A percentile compares a stretch with the other conserved stretches of the same genome.
These are phyloP conservation scores for Drosophila murphyi DNA, from an alignment of 1,140 invertebrate genomes.

Conservation along the genomic window DNA sequence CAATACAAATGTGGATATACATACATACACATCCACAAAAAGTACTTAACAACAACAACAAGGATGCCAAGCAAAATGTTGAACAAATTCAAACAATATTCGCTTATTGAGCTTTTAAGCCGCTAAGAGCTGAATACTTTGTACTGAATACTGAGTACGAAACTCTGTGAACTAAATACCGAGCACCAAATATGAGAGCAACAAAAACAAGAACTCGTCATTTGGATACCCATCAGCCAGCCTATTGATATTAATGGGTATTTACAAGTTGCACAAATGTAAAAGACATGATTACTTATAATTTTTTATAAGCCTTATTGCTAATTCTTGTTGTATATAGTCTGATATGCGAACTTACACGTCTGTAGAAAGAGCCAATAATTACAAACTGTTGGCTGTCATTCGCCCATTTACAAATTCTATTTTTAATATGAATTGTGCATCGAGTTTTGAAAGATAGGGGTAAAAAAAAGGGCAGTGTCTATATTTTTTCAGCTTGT, in stretches of 20 bases:
- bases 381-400: constrained; percentile 48
- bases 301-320: too few species aligned
- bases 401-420: constrained; percentile 30
- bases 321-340: too few species aligned
- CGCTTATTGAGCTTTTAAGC: constrained; percentile 75
- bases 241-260: not conserved
- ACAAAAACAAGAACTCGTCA: constrained; percentile 55
- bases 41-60: constrained; percentile 13
- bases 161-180: not conserved
- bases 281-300: not conserved
- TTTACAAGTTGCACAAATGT: not conserved
- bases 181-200: constrained; percentile 2
- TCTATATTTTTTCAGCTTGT: not conserved
- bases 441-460: constrained; percentile 29
- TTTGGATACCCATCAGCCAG: constrained; percentile 10
- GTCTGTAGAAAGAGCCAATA: constrained; percentile 26
- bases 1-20: not conserved
- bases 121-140: constrained; percentile 40
- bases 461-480: not conserved
- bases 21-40: constrained; percentile 1
- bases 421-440: constrained; percentile 31
- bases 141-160: constrained; percentile 9
- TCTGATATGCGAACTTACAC: too few species aligned
- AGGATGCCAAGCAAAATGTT: constrained; percentile 62
- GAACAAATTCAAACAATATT: constrained; percentile 73